Conservation (phyloP, 2,113 vertebrate species). For the Arothron firmamentum region DNA sequence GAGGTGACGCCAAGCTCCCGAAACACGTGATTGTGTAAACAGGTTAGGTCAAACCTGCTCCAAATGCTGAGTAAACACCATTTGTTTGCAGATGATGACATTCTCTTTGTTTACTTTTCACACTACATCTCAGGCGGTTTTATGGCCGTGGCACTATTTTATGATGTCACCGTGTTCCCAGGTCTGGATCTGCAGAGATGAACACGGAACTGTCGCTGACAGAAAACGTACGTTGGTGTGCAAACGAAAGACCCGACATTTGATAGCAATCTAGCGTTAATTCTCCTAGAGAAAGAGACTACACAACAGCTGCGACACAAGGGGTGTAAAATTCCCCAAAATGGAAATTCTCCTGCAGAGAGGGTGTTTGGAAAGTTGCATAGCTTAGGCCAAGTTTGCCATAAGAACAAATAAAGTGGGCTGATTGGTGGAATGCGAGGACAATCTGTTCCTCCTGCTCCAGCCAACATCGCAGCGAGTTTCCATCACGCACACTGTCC, state of each 20-base stretch:
- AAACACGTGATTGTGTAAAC: conserved; percentile 3
- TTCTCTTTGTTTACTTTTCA: not conserved
- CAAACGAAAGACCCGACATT: not conserved
- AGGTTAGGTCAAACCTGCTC: not conserved
- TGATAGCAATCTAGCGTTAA: not conserved
- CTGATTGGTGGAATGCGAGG: conserved; percentile 15
- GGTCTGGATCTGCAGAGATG: not conserved
- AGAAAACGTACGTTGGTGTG: not conserved
- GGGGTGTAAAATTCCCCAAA: not conserved
- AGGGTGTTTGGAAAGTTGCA: not conserved
- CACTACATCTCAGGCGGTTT: not conserved
- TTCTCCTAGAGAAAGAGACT: not conserved
- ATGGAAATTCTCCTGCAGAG: not conserved
- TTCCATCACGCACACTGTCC: conserved; percentile 40
- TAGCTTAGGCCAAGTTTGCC: conserved; percentile 17
- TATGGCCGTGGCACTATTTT: not conserved
- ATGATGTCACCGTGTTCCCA: not conserved
- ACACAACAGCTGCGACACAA: too few relatives aligned
- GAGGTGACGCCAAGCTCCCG: not conserved
- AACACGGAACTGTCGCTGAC: not conserved
- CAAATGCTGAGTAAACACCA: not conserved
- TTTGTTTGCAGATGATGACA: not conserved
- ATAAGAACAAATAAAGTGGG: conserved; percentile 7
- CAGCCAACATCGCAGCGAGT: conserved; percentile 40
- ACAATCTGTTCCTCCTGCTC: conserved; percentile 37